Conservation (phyloP, 2,888 invertebrate species). For the Nemurella pictetii region DNA sequence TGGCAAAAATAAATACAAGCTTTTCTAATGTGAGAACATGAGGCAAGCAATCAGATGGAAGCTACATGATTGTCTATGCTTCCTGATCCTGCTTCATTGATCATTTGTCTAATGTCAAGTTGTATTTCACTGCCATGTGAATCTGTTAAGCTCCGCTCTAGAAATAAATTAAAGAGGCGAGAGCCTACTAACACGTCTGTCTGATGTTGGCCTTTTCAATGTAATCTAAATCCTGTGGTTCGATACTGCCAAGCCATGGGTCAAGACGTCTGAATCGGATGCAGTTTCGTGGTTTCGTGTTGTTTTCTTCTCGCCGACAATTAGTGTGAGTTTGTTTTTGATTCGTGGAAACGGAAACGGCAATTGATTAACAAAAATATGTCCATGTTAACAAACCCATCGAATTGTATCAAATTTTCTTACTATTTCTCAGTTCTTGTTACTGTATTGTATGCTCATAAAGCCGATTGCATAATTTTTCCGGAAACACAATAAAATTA, state of each 20-base stretch:
- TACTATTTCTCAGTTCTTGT: slow-evolving; percentile 40
- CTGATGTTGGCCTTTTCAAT: background rate
- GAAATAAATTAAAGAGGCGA: background rate
- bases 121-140: background rate
- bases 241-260: background rate
- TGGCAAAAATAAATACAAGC: background rate
- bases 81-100: background rate
- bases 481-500: slow-evolving; percentile 40
- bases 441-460: slow-evolving; percentile 44
- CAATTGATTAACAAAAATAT: background rate
- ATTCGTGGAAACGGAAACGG: background rate
- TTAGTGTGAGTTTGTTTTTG: background rate
- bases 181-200: background rate
- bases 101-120: background rate
- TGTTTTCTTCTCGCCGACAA: background rate
- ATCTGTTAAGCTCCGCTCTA: background rate
- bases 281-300: slow-evolving; percentile 4
- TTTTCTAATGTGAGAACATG: background rate
- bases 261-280: background rate
- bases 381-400: slow-evolving; percentile 11
- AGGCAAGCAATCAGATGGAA: background rate
- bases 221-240: no score
- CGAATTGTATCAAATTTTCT: slow-evolving; percentile 32
- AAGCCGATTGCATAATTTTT: slow-evolving; percentile 41
- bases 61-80: background rate